phyloP scores from a whole-genome alignment of 2,113 vertebrate species.

The Nesogale talazaci region DNA sequence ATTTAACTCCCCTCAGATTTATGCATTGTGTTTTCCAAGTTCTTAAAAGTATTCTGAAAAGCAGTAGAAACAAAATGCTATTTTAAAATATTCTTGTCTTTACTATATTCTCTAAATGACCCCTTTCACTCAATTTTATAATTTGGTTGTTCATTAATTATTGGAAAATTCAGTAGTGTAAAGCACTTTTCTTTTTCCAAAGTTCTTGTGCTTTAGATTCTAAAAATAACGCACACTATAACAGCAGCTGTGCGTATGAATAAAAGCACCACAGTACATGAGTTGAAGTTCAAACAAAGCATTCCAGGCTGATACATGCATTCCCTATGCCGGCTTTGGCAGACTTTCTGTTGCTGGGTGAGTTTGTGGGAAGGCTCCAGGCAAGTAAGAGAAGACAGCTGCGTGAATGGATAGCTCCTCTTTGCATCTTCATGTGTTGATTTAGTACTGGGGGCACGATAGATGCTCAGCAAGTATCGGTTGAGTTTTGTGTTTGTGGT shows the following conservation, averaged over 20 bases:
- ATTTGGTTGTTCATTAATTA: conserved; percentile 24
- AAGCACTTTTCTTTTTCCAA: conserved; percentile 12
- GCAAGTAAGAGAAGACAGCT: background rate
- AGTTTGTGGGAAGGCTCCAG: conserved; percentile 6
- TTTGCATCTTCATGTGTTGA: background rate
- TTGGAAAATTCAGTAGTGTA: conserved; percentile 12
- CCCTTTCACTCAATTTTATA: background rate
- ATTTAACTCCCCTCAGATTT: background rate
- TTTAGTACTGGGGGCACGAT: background rate
- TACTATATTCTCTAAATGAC: background rate
- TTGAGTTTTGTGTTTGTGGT: background rate
- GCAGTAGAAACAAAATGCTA: background rate
- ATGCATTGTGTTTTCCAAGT: background rate
- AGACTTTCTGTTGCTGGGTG: conserved; percentile 30
- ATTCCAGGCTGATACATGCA: conserved; percentile 39
- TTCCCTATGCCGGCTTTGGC: conserved; percentile 15
- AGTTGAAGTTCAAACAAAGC: conserved; percentile 55
- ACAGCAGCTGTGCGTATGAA: background rate
- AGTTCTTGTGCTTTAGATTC: conserved; percentile 50
- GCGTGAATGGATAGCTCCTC: background rate
- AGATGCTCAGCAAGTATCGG: background rate
- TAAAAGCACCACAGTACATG: conserved; percentile 61
- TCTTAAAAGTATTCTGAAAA: conserved; percentile 33
- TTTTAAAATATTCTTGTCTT: conserved; percentile 31
- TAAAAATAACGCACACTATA: conserved; percentile 49